Percentiles rank a stretch among this genome's conserved stretches.
Evolutionary conservation across 1,140 invertebrate species (phyloP).

Genomic region (Trachelipus rathkii): DNA sequence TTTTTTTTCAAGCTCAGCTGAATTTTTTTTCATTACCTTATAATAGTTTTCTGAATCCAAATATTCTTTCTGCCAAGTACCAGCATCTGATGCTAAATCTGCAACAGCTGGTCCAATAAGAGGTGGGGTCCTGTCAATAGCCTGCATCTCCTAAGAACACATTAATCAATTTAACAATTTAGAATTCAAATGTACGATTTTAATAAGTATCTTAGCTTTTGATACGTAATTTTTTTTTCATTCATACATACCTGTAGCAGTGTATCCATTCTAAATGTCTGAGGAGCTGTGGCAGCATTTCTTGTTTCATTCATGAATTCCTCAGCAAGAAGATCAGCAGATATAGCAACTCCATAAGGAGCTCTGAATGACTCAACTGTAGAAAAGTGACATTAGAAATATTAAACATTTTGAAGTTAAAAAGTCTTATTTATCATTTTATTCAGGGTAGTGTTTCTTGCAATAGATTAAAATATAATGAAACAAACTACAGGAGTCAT

Average conservation of each 20-base stretch:
- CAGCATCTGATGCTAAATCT: slow-evolving; percentile 49
- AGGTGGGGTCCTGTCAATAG: slow-evolving; percentile 57
- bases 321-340: slow-evolving; percentile 60
- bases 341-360: slow-evolving; percentile 28
- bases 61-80: slow-evolving; percentile 61
- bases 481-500: no score
- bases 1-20: no score
- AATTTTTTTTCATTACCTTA: no score
- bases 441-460: no score
- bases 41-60: slow-evolving; percentile 55
- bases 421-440: no score
- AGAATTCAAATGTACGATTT: background rate
- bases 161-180: background rate
- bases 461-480: no score
- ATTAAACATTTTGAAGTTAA: no score
- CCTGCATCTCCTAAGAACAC: slow-evolving; percentile 61
- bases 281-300: slow-evolving; percentile 57
- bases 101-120: slow-evolving; percentile 56
- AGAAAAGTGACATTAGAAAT: slow-evolving; percentile 26
- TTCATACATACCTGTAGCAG: slow-evolving; percentile 51
- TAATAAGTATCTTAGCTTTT: background rate
- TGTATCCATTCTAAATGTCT: slow-evolving; percentile 74
- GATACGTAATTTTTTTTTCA: background rate
- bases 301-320: slow-evolving; percentile 65
- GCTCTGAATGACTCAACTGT: slow-evolving; percentile 25